Evolutionary conservation across 2,888 invertebrate genomes (phyloP).

Genomic region (Ecliptopera silaceata): DNA sequence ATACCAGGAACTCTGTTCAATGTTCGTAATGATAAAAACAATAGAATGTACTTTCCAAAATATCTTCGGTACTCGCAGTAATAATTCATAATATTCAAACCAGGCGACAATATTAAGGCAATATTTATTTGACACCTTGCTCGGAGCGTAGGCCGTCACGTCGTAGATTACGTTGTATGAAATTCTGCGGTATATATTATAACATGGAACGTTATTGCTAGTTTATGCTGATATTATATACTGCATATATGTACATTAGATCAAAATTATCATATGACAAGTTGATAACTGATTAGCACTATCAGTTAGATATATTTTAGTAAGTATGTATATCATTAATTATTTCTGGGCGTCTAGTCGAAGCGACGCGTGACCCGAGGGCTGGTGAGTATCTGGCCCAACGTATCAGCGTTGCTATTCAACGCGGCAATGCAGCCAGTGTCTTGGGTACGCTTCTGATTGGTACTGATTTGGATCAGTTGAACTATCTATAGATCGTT

Average conservation of each 20-base stretch:
- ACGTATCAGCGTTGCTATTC: too few relatives aligned
- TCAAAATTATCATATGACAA: slow-evolving; percentile 47
- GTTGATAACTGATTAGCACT: neutral
- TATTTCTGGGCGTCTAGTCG: too few relatives aligned
- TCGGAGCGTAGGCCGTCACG: slow-evolving; percentile 47
- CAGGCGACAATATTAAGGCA: slow-evolving; percentile 34
- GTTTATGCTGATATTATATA: slow-evolving; percentile 37
- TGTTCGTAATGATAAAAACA: neutral
- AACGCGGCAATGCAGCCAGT: too few relatives aligned
- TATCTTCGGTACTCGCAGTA: neutral
- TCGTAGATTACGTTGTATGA: slow-evolving; percentile 58
- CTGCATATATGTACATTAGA: slow-evolving; percentile 39
- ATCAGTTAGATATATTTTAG: neutral
- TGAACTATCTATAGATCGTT: too few relatives aligned
- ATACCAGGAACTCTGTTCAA: neutral
- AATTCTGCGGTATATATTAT: slow-evolving; percentile 61
- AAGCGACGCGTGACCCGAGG: too few relatives aligned
- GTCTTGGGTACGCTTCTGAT: too few relatives aligned
- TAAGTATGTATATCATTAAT: neutral
- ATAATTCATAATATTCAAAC: slow-evolving; percentile 31
- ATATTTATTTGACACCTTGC: slow-evolving; percentile 60
- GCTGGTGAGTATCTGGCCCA: too few relatives aligned
- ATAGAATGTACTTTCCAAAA: neutral
- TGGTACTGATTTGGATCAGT: too few relatives aligned
- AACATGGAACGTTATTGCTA: slow-evolving; percentile 53